Base-by-base conservation (phyloP, 1,140 invertebrate genomes). In the Papilio aristodemus region DNA sequence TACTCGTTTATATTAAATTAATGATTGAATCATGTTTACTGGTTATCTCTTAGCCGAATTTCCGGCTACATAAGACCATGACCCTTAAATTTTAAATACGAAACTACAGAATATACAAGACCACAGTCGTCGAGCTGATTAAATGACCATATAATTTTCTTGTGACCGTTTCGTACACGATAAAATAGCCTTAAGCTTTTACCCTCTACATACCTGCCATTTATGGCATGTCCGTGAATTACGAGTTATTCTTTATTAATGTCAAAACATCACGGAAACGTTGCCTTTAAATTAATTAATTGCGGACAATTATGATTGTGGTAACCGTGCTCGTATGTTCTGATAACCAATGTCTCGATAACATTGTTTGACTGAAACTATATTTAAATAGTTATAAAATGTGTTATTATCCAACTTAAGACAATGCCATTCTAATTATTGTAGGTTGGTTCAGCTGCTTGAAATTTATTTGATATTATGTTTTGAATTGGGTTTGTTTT, bases 211-310 rank as follows among this genome's bases (percentile, higher is more conserved):
- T 46, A 17, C 43, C n/a, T n/a, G n/a, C n/a, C 17, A 46, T 46
- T 46, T 46, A 57, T 57, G 54, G 25, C 27, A 22, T 32, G 25
- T 17, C 19, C 19, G 25, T 27, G 59, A 19, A 62, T 36, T n/a
- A 62, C 59, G 32, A 62, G 36, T 62, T 62, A 19, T 62, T 39
- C n/a, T 5, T 38, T 37, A 38, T 38, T 62, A 62, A 62, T 62
- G 59, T 62, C 59, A 62, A 19, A 62, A 37, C 59, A 38, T 38
- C 59, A 62, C 59, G 27, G 59, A 62, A 62, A 62, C 32, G 9
- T 10, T 37, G 59, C 8, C 32, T 38, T 38, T 37, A 62, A 62
- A 11, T 5, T 62, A 62, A 37, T 62, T 19, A 58, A 62, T 37
- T 62, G 59, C 19, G 46, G 19, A 54, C 46, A 13, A 54, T 54